Evolutionary conservation across 2,888 invertebrate genomes (phyloP), one percentile per base, ranked within the genome.

Genomic region (Salpingus planirostris): DNA sequence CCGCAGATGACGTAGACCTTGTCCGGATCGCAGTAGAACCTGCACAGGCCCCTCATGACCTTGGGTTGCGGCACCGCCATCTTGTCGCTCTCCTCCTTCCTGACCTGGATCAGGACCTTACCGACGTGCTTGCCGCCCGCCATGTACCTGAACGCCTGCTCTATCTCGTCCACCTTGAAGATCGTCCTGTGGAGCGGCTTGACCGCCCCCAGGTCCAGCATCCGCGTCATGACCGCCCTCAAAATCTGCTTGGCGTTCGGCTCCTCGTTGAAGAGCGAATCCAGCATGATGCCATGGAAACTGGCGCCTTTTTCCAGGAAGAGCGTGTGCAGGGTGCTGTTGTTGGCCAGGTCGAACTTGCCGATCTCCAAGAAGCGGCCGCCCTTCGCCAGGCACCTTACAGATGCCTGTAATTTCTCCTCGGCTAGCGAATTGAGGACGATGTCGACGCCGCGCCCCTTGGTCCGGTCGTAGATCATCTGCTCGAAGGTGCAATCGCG

Each of bases 341-440:
- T 73, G 33, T 52, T 56, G 11, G 73, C 66, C 29, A 78, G 55
- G 56, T 78, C 78, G 52, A 69, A 74, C 59, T 78, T 78, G 38
- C 78, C 78, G 44, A 79, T 78, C 59, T 78, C 78, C 34, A 78
- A 56, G 61, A 78, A 78, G 15, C 73, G 59, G 24, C 78, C 64
- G 26, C 58, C 59, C 13, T 39, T 38, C 7, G 54, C 59, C 28
- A 64, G 42, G 43, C 64, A 64, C 6, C 63, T 43, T 1, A 60
- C 50, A 3, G 62, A 63, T 2, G 64, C 62, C 36, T 55, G 52
- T n/a, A 77, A 63, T 55, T 91, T 89, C 52, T 92, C 92, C 56
- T 83, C 91, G 11, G 93, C 80, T 42, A 95, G 70, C 6, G 95
- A 95, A 66, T 95, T 95, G 34, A 95, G 71, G 18, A 95, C 85